Conservation (phyloP, 2,113 vertebrate genomes). For the Orycteropus afer region DNA sequence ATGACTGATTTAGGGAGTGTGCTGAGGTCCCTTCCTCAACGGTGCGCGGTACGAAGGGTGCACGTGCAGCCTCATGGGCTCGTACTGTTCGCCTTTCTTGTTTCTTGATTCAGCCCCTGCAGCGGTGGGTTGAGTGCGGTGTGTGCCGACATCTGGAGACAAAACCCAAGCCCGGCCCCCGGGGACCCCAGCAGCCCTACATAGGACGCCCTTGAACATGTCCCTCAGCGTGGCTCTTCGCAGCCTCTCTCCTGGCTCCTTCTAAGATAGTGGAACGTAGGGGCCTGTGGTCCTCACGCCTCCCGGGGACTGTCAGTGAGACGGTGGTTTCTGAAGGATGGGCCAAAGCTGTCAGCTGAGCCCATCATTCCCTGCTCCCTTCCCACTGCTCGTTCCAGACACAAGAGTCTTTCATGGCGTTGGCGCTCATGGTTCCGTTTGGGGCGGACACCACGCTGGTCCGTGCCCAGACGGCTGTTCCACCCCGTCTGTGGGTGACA, state of each 20-base stretch:
- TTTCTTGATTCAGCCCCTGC: slow-evolving; percentile 78
- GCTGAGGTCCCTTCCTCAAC: no score
- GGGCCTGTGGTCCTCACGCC: slow-evolving; percentile 77
- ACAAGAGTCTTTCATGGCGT: slow-evolving; percentile 79
- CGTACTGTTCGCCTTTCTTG: slow-evolving; percentile 71
- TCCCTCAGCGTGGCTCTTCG: slow-evolving; percentile 49
- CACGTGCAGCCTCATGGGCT: slow-evolving; percentile 60
- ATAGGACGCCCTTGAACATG: slow-evolving; percentile 45
- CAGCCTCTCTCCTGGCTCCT: slow-evolving; percentile 36
- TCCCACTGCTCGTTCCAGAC: slow-evolving; percentile 85
- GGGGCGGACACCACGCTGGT: slow-evolving; percentile 89
- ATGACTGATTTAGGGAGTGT: no score
- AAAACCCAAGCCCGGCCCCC: slow-evolving; percentile 61
- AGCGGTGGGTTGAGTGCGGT: slow-evolving; percentile 77
- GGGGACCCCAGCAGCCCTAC: slow-evolving; percentile 65
- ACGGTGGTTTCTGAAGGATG: slow-evolving; percentile 81
- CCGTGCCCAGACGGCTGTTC: slow-evolving; percentile 84
- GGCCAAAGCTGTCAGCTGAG: slow-evolving; percentile 77
- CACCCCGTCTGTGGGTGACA: slow-evolving; percentile 64
- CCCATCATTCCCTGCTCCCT: slow-evolving; percentile 79
- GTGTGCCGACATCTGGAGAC: slow-evolving; percentile 73
- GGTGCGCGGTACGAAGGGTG: slow-evolving; percentile 68
- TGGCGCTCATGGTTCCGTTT: slow-evolving; percentile 73
- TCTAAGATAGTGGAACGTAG: slow-evolving; percentile 60
- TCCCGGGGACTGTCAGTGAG: slow-evolving; percentile 64